These are phyloP conservation scores for Oenanthe melanoleuca DNA, from an alignment of 2,113 vertebrate species.

Conservation along the genomic window DNA sequence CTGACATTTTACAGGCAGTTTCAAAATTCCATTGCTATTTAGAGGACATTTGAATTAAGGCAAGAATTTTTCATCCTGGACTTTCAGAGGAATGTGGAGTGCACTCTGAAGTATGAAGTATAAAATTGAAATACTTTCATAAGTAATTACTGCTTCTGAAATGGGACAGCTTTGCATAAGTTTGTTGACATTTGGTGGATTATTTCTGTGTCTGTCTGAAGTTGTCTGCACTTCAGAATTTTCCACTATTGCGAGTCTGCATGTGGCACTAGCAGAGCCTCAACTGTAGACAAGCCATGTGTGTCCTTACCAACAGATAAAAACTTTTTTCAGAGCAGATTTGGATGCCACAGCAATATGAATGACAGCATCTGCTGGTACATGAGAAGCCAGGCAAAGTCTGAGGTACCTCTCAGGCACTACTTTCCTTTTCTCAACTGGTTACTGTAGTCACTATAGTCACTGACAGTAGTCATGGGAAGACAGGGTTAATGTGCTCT, in stretches of 20 bases:
- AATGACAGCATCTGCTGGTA: background rate
- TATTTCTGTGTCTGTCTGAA: background rate
- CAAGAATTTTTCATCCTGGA: background rate
- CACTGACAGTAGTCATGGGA: background rate
- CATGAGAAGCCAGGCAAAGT: background rate
- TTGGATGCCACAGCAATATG: background rate
- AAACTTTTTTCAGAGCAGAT: background rate
- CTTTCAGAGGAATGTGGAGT: background rate
- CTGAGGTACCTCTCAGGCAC: background rate
- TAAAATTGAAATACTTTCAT: background rate
- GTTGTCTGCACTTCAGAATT: background rate
- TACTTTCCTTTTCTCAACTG: background rate
- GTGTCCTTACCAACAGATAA: background rate
- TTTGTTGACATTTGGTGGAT: background rate
- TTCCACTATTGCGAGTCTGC: background rate
- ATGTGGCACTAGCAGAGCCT: background rate
- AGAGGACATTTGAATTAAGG: background rate
- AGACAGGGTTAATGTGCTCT: background rate
- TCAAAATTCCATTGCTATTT: background rate
- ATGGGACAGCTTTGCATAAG: background rate
- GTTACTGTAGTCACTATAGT: too few species aligned
- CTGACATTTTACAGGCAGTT: background rate
- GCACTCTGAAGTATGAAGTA: background rate
- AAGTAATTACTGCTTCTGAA: background rate
- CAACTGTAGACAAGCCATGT: background rate